These are phyloP conservation scores for Eucriotettix oculatus DNA, from an alignment of 2,888 invertebrate species.

Conservation along the genomic window DNA sequence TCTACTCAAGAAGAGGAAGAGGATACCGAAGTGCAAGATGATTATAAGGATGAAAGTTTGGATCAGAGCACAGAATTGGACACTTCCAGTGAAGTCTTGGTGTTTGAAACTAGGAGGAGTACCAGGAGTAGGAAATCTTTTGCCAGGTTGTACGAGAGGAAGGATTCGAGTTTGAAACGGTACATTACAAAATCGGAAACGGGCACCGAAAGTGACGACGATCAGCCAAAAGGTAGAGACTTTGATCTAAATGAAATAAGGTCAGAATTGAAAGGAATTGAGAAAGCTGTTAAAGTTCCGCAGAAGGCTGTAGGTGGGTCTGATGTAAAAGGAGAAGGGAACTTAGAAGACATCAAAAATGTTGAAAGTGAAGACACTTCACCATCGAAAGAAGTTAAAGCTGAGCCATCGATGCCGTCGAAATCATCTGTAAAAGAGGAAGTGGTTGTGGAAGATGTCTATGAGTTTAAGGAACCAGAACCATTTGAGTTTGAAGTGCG, in stretches of 20 bases:
- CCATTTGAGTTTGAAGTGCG: conserved; percentile 71
- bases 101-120: no score
- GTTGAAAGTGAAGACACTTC: conserved; percentile 11
- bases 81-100: no score
- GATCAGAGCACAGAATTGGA: no score
- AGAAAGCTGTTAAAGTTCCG: conserved; percentile 28
- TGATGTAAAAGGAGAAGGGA: not conserved
- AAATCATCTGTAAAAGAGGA: not conserved
- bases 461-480: conserved; percentile 80
- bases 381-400: conserved; percentile 8
- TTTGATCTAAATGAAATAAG: conserved; percentile 73
- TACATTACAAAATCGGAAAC: no score
- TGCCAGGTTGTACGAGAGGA: no score
- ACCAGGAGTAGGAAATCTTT: no score
- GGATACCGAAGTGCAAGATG: not conserved
- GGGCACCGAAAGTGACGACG: conserved; percentile 29
- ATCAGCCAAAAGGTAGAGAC: conserved; percentile 47
- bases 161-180: no score
- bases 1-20: not conserved
- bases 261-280: conserved; percentile 66
- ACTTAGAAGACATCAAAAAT: conserved; percentile 4
- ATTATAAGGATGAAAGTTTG: not conserved
- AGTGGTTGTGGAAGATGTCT: conserved; percentile 40
- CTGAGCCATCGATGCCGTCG: not conserved
- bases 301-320: not conserved